Evolutionary conservation across 1,140 invertebrate genomes (phyloP), one percentile per base, ranked within the genome.

Genomic region (Brachionus calyciflorus): DNA sequence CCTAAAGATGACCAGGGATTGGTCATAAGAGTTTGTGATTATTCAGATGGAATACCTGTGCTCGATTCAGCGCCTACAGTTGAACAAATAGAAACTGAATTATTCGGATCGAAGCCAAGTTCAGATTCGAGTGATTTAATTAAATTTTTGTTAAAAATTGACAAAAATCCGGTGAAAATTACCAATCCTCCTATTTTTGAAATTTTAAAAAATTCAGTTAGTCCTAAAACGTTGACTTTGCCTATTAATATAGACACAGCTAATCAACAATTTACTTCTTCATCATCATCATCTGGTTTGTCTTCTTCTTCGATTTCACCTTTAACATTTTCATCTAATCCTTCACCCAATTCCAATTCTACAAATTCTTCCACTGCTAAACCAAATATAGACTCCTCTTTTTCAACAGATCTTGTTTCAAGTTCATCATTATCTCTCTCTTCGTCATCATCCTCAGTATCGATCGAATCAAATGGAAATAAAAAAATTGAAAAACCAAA

Each of bases 101-200:
- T 65, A 21, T 44, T 65, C n/a, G 41, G 12, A 3, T 44, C 60
- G 3, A 65, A 65, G 44, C 7, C 37, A 44, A 65, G 44, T 3
- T 24, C 17, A 44, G 60, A 65, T 10, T 65, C 60, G 24, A 44
- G 17, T 24, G 60, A 65, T 26, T 65, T 65, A 37, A 65, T 65
- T 44, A 65, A 65, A 65, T 26, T 44, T 41, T 26, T 65, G 17
- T 26, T 65, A 44, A 65, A 65, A 65, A 65, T 65, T 65, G 37
- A 65, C 33, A 37, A 44, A 65, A 65, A 65, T 44, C 40, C 33
- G 17, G n/a, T 24, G 7, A 65, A 65, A 65, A 65, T 44, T n/a
- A 33, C 30, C n/a, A 60, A 60, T 60, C 55, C 28, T 10, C 19
- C 14, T 41, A 17, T 60, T 28, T 37, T n/a, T 37, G 55, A 60